These are phyloP conservation scores for Porites australiensis DNA, from an alignment of 64 coral and sea anemone genomes.

Conservation along the genomic window DNA sequence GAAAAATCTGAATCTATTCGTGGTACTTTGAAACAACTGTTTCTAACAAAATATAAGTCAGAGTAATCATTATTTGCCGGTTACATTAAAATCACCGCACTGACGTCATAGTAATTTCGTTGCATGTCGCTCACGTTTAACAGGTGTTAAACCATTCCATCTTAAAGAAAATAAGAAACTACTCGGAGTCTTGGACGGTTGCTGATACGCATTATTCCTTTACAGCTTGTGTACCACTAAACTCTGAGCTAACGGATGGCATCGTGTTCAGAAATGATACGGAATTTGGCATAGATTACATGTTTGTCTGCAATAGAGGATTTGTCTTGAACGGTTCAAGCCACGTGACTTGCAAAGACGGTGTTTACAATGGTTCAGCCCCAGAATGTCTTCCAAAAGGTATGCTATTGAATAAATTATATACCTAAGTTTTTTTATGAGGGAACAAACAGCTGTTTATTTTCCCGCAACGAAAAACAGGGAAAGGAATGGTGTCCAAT, in stretches of 20 bases:
- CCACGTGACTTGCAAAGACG: conserved; percentile 41
- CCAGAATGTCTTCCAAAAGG: conserved; percentile 53
- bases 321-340: conserved; percentile 43
- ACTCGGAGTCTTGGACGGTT: not conserved
- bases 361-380: conserved; percentile 39
- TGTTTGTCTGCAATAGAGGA: conserved; percentile 17
- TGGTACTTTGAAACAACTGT: too few relatives aligned
- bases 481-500: too few relatives aligned
- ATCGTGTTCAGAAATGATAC: conserved; percentile 52
- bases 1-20: too few relatives aligned
- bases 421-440: too few relatives aligned
- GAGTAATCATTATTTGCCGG: too few relatives aligned
- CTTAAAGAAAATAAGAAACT: not conserved
- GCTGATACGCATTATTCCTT: not conserved
- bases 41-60: too few relatives aligned
- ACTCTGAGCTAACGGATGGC: conserved; percentile 26
- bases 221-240: conserved; percentile 51
- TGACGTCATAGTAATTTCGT: too few relatives aligned
- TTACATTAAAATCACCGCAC: too few relatives aligned
- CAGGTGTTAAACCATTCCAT: not conserved
- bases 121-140: too few relatives aligned
- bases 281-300: conserved; percentile 20
- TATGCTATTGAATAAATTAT: not conserved
- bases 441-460: too few relatives aligned
- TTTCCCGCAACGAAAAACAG: too few relatives aligned